Evolutionary conservation across 2,888 invertebrate species (phyloP), one percentile per base, ranked within the genome.

Genomic region (Spodoptera littoralis): DNA sequence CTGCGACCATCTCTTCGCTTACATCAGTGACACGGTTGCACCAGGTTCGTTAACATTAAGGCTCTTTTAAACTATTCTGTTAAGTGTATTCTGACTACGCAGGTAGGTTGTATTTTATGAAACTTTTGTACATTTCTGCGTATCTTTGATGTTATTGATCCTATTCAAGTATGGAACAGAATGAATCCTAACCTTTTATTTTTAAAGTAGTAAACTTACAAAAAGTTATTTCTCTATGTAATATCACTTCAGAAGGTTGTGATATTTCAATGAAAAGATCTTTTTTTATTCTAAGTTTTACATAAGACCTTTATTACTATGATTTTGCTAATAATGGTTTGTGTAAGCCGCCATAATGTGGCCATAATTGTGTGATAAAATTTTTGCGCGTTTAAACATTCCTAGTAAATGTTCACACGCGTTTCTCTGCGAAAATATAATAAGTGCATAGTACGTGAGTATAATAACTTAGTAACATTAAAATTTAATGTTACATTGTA

Each of bases 1-100:
- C 43, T 98, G 98, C 81, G 98, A 98, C 83, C 96, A 97, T 77
- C 96, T 97, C 12, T 97, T 97, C 83, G 96, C 96, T 0, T 98
- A 98, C 89, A 97, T 98, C 79, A 96, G 96, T 30, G 98, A 98
- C 85, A 98, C 98, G 1, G 97, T 97, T 36, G 97, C 97, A 64
- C 97, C 97, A 81, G 97, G 97, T 97, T 88, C 24, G 53, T 60
- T 30, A 12, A 42, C 18, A 18, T 9, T 11, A 9, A 18, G 11
- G 22, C 12, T 36, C 8, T 36, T 36, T 8, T 36, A 2, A 36
- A 9, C 9, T 9, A 36, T 9, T 0, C 6, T 1, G 6, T 36
- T 9, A 36, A 8, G 6, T 36, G 8, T 27, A 5, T 27, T 27
- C 27, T 27, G 27, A 27, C 27, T 3, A 27, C 5, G 27, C 3